Evolutionary conservation across 2,797 vertebrate species (phyloP).

Genomic region (Myotis planiceps): DNA sequence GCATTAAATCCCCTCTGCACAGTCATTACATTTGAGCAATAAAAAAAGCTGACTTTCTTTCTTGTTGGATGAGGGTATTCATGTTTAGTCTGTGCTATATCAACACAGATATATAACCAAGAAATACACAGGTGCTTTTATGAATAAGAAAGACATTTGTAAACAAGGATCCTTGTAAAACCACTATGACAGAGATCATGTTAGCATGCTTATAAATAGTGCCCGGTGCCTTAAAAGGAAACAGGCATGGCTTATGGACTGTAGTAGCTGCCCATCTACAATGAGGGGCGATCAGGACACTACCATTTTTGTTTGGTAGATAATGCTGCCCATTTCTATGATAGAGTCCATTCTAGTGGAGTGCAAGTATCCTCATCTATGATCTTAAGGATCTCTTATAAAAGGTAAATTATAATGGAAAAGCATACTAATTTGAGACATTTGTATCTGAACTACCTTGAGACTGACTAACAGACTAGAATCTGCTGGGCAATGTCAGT

Average conservation of each 20-base stretch:
- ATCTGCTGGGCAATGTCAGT: not conserved
- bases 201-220: not conserved
- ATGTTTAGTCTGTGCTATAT: not conserved
- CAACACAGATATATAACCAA: not conserved
- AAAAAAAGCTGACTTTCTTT: not conserved
- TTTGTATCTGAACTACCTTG: not conserved
- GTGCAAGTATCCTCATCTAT: not conserved
- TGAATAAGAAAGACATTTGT: not conserved
- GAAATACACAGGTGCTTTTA: not conserved
- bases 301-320: not conserved
- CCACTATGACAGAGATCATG: not conserved
- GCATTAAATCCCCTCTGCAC: conserved; percentile 53
- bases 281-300: not conserved
- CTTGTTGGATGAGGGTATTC: not conserved
- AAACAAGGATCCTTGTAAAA: not conserved
- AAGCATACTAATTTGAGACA: not conserved
- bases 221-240: not conserved
- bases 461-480: not conserved
- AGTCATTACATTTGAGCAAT: conserved; percentile 42
- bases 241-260: not conserved
- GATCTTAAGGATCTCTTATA: not conserved
- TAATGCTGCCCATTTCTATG: not conserved
- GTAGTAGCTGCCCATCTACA: not conserved
- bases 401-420: not conserved
- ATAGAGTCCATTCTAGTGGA: not conserved